Conservation (phyloP, 2,888 invertebrate genomes). For the Acrobasis repandana region DNA sequence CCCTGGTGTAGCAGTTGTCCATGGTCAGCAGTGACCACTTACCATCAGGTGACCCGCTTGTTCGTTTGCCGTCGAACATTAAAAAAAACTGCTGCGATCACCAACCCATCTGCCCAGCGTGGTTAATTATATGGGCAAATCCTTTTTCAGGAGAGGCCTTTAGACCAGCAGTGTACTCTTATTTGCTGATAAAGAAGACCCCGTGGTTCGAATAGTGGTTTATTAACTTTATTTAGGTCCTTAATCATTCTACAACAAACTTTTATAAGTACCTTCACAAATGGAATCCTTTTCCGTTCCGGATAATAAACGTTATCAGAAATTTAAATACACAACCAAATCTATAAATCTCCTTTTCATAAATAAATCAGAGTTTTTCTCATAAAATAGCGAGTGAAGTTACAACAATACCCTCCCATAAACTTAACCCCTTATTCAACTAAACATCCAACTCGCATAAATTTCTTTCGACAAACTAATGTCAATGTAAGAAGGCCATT, state of each 20-base stretch:
- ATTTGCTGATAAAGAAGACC: too few relatives aligned
- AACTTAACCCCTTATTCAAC: conserved; percentile 80
- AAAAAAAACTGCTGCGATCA: too few relatives aligned
- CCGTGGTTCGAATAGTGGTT: neutral
- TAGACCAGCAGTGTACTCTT: too few relatives aligned
- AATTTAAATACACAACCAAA: conserved; percentile 25
- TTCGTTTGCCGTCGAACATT: too few relatives aligned
- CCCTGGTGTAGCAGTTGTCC: too few relatives aligned
- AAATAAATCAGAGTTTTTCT: conserved; percentile 52
- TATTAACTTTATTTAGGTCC: neutral
- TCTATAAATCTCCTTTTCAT: conserved; percentile 40
- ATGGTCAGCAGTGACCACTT: too few relatives aligned
- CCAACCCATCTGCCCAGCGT: too few relatives aligned
- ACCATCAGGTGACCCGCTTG: too few relatives aligned
- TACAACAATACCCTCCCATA: conserved; percentile 63
- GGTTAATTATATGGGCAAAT: too few relatives aligned
- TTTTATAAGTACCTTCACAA: neutral
- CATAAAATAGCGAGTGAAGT: conserved; percentile 50
- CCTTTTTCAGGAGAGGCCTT: too few relatives aligned
- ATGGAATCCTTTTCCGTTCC: neutral
- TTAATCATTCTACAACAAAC: neutral
- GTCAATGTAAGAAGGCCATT: conserved; percentile 82
- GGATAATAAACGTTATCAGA: neutral
- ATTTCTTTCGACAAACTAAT: conserved; percentile 82
- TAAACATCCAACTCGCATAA: conserved; percentile 79